These are phyloP conservation scores for Phallusia fumigata DNA, from an alignment of 23 tunicate species.

Conservation along the genomic window DNA sequence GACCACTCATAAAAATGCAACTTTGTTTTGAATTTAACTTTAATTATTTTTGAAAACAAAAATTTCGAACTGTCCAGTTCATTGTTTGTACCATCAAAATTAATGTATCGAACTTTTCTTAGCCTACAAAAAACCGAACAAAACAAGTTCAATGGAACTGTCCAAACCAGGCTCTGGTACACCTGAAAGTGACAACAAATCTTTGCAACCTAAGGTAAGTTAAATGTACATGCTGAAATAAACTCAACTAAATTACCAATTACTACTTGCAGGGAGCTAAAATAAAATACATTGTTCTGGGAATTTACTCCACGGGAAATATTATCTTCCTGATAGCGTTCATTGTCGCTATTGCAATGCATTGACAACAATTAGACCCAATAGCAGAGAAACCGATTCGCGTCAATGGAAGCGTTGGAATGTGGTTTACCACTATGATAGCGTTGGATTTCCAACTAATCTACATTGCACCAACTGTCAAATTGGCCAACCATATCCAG, in stretches of 20 bases:
- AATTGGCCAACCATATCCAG: no score
- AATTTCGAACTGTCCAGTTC: background rate
- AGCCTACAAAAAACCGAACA: slow-evolving; percentile 5
- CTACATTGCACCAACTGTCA: no score
- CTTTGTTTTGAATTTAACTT: no score
- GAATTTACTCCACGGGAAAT: slow-evolving; percentile 6
- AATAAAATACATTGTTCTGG: slow-evolving; percentile 14
- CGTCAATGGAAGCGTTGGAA: no score
- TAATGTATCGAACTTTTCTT: background rate
- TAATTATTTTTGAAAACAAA: background rate
- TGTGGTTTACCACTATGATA: no score
- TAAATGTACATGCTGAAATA: background rate
- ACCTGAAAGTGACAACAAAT: background rate
- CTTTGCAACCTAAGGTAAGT: background rate
- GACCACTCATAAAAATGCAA: no score
- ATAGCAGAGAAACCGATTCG: no score
- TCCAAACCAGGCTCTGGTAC: background rate
- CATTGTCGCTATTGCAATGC: slow-evolving; percentile 2
- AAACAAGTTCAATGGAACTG: slow-evolving; percentile 15
- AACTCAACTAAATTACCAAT: background rate
- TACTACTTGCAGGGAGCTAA: slow-evolving; percentile 20
- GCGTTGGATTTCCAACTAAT: no score
- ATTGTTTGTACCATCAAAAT: background rate
- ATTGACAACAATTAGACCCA: no score
- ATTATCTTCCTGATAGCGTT: slow-evolving; percentile 20